Percentiles rank a stretch among this genome's conserved stretches.
phyloP scores from a whole-genome alignment of 2,797 vertebrate genomes.

The Paratrypauchen microcephalus region DNA sequence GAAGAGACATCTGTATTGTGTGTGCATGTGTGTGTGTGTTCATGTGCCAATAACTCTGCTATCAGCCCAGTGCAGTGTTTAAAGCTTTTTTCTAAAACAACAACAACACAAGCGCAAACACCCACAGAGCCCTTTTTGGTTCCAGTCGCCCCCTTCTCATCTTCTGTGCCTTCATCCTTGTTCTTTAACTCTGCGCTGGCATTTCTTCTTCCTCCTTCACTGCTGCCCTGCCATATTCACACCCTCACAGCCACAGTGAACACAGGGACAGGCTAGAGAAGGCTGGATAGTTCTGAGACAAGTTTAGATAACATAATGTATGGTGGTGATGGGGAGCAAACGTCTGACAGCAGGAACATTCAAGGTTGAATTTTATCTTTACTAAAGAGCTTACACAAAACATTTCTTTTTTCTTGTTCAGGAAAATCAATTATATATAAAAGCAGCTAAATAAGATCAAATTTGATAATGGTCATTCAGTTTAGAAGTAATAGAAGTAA shows the following conservation, averaged over 20 bases:
- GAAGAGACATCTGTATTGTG: neutral
- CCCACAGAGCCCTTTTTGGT: constrained; percentile 42
- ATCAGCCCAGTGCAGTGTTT: constrained; percentile 66
- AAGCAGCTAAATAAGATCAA: too few relatives aligned
- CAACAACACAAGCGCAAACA: constrained; percentile 55
- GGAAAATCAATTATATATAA: too few relatives aligned
- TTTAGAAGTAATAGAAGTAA: too few relatives aligned
- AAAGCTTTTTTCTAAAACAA: constrained; percentile 64
- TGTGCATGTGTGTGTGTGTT: constrained; percentile 29
- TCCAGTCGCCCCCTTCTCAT: constrained; percentile 40
- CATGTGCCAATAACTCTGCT: constrained; percentile 58
- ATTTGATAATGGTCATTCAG: too few relatives aligned
- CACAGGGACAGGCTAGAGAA: constrained; percentile 15
- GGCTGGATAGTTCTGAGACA: neutral
- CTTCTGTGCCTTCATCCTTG: constrained; percentile 41
- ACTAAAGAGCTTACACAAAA: too few relatives aligned
- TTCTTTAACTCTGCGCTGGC: constrained; percentile 23
- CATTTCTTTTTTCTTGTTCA: too few relatives aligned
- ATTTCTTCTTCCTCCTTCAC: constrained; percentile 26
- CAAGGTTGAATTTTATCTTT: neutral
- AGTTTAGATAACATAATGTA: neutral
- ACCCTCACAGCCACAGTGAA: constrained; percentile 5
- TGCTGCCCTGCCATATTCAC: constrained; percentile 9
- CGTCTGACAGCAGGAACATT: neutral
- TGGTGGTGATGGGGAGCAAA: neutral